Conservation (phyloP, 2,113 vertebrate species). For the Microcebus griseorufus region DNA sequence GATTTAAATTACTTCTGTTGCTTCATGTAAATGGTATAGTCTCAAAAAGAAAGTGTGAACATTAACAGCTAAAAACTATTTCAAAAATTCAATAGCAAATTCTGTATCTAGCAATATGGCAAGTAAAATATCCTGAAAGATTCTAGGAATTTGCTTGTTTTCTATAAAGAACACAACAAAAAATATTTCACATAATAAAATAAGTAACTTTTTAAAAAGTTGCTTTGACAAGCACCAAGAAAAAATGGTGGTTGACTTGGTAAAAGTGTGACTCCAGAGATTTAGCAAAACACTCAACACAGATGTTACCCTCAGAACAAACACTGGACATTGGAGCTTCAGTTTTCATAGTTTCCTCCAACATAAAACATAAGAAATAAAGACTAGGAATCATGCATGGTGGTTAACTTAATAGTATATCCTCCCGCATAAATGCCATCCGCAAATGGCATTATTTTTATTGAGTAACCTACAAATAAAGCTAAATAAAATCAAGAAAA, state of each 20-base stretch:
- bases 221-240: not conserved
- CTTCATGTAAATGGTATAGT: not conserved
- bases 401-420: not conserved
- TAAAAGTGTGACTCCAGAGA: not conserved
- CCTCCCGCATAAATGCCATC: not conserved
- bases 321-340: not conserved
- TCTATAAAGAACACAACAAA: not conserved
- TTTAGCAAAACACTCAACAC: not conserved
- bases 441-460: not conserved
- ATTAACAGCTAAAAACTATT: not conserved
- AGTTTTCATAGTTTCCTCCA: not conserved
- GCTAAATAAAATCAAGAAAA: not conserved
- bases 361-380: not conserved
- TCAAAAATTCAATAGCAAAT: not conserved
- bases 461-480: not conserved
- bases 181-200: not conserved
- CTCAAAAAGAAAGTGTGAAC: not conserved
- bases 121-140: not conserved
- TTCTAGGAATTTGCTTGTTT: not conserved
- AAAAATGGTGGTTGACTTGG: not conserved
- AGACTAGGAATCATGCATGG: not conserved
- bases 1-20: not conserved
- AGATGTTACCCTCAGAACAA: not conserved
- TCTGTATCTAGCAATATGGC: not conserved
- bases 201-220: not conserved